phyloP scores from a whole-genome alignment of 2,113 vertebrate genomes.

The Corapipo altera region DNA sequence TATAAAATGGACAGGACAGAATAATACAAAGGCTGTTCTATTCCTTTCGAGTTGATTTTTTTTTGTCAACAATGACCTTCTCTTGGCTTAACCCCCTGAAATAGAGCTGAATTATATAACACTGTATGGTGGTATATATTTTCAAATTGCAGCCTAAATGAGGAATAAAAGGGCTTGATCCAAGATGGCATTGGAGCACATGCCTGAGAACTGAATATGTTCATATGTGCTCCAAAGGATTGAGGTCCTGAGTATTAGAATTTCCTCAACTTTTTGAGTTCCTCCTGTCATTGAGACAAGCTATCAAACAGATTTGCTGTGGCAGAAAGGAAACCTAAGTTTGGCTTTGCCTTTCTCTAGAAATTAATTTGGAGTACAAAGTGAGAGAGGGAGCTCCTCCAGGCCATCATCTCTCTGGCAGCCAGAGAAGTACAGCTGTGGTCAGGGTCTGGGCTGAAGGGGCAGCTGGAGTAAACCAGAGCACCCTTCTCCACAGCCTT shows the following conservation, averaged over 20 bases:
- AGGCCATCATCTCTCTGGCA: background rate
- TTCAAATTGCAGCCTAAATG: conserved; percentile 25
- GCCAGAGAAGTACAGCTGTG: fast-evolving
- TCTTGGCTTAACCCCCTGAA: background rate
- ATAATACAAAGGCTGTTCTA: background rate
- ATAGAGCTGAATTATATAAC: conserved; percentile 28
- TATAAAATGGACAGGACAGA: background rate
- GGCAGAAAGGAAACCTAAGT: background rate
- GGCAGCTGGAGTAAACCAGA: background rate
- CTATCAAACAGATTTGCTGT: background rate
- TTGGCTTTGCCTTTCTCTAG: background rate
- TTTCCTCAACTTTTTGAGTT: background rate
- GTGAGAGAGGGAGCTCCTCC: background rate
- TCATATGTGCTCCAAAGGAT: background rate
- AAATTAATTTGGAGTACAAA: background rate
- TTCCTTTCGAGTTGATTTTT: conserved; percentile 16
- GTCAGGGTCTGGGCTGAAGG: background rate
- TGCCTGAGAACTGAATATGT: background rate
- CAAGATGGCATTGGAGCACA: background rate
- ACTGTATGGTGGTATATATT: background rate
- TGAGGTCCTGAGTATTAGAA: background rate
- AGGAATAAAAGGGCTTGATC: conserved; percentile 13
- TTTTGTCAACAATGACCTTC: conserved; percentile 1
- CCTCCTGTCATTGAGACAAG: background rate
- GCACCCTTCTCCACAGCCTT: background rate